These are phyloP conservation scores for Cichladusa arquata DNA, from an alignment of 2,113 vertebrate genomes.

Conservation along the genomic window DNA sequence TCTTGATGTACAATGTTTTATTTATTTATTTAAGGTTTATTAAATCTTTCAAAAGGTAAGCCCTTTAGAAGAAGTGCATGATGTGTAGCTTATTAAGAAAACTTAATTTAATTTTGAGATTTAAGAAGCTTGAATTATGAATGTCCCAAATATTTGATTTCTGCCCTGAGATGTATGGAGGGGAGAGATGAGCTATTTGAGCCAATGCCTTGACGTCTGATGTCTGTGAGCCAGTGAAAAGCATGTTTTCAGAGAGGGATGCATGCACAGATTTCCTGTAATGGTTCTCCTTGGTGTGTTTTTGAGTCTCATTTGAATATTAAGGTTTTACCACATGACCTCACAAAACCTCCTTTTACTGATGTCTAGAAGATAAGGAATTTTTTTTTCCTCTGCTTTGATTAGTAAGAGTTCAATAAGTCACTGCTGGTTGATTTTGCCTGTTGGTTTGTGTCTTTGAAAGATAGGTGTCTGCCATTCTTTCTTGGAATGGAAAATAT, in stretches of 20 bases:
- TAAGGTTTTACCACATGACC: background rate
- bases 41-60: background rate
- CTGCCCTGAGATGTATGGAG: background rate
- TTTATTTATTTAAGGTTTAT: constrained; percentile 55
- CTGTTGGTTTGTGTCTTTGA: background rate
- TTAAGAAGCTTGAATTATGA: constrained; percentile 15
- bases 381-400: background rate
- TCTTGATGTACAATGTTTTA: constrained; percentile 41
- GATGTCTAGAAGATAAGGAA: background rate
- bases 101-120: constrained; percentile 1
- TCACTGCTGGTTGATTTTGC: background rate
- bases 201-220: background rate
- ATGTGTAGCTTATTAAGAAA: constrained; percentile 11
- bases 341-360: background rate
- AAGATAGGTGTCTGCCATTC: background rate
- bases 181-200: background rate
- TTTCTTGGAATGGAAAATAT: background rate
- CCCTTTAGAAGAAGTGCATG: background rate
- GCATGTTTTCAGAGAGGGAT: background rate
- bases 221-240: background rate
- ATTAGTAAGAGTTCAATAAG: background rate
- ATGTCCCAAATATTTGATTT: constrained; percentile 20
- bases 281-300: background rate
- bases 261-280: background rate
- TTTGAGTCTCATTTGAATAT: background rate